Evolutionary conservation across 2,113 vertebrate genomes (phyloP).

Genomic region (Nothoprocta perdicaria): DNA sequence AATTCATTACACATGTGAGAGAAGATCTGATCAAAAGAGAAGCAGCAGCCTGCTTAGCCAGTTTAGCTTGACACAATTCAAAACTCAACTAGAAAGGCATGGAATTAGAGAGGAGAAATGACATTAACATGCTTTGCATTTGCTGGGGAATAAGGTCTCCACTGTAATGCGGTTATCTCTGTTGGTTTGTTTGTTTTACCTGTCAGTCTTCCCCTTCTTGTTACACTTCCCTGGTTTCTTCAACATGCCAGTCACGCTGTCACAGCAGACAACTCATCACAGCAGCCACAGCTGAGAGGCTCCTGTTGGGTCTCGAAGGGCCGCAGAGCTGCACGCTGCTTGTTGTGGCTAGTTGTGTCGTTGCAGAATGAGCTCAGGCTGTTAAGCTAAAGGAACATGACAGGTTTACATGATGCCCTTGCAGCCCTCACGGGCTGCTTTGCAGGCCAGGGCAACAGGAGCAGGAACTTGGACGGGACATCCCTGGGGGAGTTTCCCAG

Average conservation of each 20-base stretch:
- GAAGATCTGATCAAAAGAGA: slow-evolving; percentile 18
- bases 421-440: not conserved
- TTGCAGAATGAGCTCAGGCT: not conserved
- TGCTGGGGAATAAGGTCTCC: not conserved
- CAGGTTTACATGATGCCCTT: not conserved
- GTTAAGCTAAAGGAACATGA: not conserved
- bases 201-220: not conserved
- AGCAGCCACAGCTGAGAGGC: rapidly evolving
- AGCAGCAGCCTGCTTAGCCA: not conserved
- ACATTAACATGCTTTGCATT: not conserved
- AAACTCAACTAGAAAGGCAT: not conserved
- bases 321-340: rapidly evolving
- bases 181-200: not conserved
- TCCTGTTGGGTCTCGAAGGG: not conserved
- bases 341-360: not conserved
- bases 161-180: not conserved
- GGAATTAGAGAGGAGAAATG: not conserved
- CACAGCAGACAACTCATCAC: not conserved
- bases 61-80: slow-evolving; percentile 15
- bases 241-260: not conserved
- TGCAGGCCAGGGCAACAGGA: not conserved
- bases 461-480: too few relatives aligned
- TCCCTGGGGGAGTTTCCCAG: not conserved
- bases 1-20: not conserved
- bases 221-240: not conserved